phyloP scores from a whole-genome alignment of 1,140 invertebrate species.

The Apis dorsata region DNA sequence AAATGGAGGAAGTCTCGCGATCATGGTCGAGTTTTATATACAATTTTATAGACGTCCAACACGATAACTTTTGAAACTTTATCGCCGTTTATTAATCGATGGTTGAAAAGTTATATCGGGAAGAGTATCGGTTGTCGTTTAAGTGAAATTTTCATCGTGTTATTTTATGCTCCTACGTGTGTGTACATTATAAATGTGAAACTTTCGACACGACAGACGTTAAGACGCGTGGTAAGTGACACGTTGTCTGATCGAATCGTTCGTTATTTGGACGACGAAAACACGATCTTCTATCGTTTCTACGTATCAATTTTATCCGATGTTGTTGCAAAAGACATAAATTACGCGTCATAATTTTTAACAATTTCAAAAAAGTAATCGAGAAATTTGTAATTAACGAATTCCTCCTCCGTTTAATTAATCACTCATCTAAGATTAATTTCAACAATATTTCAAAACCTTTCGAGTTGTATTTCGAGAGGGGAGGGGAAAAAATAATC shows the following conservation, averaged over 20 bases:
- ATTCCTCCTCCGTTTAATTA: neutral
- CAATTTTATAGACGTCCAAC: neutral
- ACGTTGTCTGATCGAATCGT: no score
- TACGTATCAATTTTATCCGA: no score
- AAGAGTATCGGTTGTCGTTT: constrained; percentile 1
- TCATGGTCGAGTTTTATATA: constrained; percentile 1
- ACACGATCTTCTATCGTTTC: no score
- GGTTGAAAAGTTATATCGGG: neutral
- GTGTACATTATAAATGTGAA: no score
- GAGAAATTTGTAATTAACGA: neutral
- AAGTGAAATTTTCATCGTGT: neutral
- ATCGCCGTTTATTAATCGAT: neutral
- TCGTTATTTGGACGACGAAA: no score
- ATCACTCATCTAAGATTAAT: neutral
- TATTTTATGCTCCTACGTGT: neutral
- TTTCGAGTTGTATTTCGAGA: neutral
- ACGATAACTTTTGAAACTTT: neutral
- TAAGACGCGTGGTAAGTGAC: no score
- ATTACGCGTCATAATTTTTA: no score
- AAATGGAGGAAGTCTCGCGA: neutral
- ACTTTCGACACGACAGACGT: no score
- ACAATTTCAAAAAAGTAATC: neutral
- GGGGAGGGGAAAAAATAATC: neutral
- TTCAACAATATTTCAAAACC: neutral
- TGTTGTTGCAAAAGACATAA: no score